Evolutionary conservation across 2,797 vertebrate species (phyloP).

Genomic region (Sebastiscus tertius): DNA sequence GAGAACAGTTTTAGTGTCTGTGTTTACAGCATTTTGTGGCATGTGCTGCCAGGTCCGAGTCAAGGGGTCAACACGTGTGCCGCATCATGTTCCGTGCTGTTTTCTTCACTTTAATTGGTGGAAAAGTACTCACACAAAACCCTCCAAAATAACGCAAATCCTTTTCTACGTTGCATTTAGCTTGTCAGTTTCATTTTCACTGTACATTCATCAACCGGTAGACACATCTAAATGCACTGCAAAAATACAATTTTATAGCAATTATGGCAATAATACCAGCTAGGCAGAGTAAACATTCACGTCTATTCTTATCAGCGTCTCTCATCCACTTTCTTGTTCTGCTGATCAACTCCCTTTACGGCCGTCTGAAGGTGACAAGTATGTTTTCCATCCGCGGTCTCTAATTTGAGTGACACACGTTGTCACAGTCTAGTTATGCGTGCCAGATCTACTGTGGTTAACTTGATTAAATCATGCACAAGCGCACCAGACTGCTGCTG

Average conservation of each 20-base stretch:
- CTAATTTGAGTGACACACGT: constrained; percentile 34
- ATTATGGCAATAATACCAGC: constrained; percentile 43
- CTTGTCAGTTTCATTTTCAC: constrained; percentile 49
- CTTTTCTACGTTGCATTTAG: constrained; percentile 21
- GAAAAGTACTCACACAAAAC: constrained; percentile 8
- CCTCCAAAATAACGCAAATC: neutral
- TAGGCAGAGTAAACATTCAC: constrained; percentile 23
- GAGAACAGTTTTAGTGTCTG: neutral
- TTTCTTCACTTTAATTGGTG: neutral
- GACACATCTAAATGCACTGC: constrained; percentile 18
- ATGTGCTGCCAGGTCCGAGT: neutral
- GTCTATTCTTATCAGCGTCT: constrained; percentile 38
- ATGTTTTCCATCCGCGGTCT: constrained; percentile 6
- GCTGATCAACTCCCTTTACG: constrained; percentile 19
- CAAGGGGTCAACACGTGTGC: neutral
- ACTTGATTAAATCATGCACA: constrained; percentile 31
- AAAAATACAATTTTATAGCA: constrained; percentile 43
- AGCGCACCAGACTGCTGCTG: neutral
- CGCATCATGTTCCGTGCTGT: neutral
- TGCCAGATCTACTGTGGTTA: constrained; percentile 7
- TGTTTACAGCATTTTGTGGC: neutral
- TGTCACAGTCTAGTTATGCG: constrained; percentile 20
- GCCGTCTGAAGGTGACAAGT: constrained; percentile 23
- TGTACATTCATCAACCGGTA: constrained; percentile 48
- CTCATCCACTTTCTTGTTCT: constrained; percentile 1